Conservation (phyloP, 2,113 vertebrate genomes). For the Trichomycterus rosablanca region DNA sequence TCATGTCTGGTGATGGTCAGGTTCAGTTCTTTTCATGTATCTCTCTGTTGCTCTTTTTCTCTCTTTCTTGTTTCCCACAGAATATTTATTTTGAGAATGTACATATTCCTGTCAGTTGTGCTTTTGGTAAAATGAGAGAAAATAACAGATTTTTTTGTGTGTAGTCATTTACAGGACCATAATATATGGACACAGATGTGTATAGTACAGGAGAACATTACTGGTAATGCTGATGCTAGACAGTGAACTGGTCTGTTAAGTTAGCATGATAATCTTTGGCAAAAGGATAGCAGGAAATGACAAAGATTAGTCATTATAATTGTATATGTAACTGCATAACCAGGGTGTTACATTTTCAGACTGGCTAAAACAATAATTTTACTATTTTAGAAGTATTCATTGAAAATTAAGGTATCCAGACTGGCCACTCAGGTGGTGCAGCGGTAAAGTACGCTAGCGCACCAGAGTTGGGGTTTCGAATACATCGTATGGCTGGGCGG, state of each 20-base stretch:
- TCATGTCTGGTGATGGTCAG: constrained; percentile 17
- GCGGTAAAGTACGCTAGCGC: too few relatives aligned
- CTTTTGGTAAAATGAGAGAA: constrained; percentile 39
- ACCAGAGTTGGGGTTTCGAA: too few relatives aligned
- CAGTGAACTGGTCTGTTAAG: background rate
- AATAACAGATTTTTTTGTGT: constrained; percentile 29
- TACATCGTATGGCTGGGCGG: too few relatives aligned
- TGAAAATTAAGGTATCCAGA: too few relatives aligned
- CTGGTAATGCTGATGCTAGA: background rate
- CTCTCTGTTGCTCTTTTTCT: constrained; percentile 2
- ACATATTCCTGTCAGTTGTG: constrained; percentile 53
- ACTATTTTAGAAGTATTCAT: too few relatives aligned
- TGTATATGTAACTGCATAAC: too few relatives aligned
- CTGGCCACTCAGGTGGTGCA: too few relatives aligned
- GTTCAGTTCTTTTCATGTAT: background rate
- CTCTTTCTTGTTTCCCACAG: constrained; percentile 25
- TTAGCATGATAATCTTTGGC: background rate
- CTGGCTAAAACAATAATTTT: too few relatives aligned
- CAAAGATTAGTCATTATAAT: too few relatives aligned
- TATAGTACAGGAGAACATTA: constrained; percentile 35
- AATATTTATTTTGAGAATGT: constrained; percentile 59
- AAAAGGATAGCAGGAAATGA: too few relatives aligned
- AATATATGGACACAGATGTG: constrained; percentile 31
- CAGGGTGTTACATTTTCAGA: too few relatives aligned
- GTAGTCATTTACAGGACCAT: constrained; percentile 49